phyloP scores from a whole-genome alignment of 1,140 invertebrate genomes.

The Cephus cinctus region DNA sequence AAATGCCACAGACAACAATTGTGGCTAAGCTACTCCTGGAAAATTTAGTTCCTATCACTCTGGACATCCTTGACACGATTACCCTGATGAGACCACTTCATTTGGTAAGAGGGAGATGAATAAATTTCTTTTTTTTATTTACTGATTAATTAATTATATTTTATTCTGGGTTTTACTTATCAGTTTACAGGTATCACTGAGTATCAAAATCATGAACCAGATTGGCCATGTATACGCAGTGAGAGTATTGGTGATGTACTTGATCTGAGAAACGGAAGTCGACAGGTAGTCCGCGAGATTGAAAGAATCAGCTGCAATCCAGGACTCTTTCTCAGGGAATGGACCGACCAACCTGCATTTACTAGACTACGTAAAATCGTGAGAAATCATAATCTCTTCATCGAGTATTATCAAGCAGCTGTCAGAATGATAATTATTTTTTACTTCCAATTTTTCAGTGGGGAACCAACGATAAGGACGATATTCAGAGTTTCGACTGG shows the following conservation, averaged over 20 bases:
- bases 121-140: too few species aligned
- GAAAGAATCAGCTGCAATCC: slow-evolving; percentile 42
- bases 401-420: too few species aligned
- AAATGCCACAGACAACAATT: slow-evolving; percentile 39
- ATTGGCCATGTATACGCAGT: slow-evolving; percentile 40
- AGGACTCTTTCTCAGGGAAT: slow-evolving; percentile 37
- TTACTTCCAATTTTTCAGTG: too few species aligned
- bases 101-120: slow-evolving; percentile 31
- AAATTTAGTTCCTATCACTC: slow-evolving; percentile 34
- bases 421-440: too few species aligned
- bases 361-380: slow-evolving; percentile 28
- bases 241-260: slow-evolving; percentile 36
- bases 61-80: slow-evolving; percentile 38
- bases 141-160: background rate
- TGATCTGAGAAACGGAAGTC: slow-evolving; percentile 38
- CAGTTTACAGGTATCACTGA: slow-evolving; percentile 37
- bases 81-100: slow-evolving; percentile 32
- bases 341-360: slow-evolving; percentile 37
- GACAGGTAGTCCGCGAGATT: slow-evolving; percentile 34
- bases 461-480: too few species aligned
- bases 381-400: too few species aligned
- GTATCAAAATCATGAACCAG: slow-evolving; percentile 32
- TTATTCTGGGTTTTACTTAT: background rate
- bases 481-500: slow-evolving; percentile 51
- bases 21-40: slow-evolving; percentile 27